Conservation (phyloP, 1,140 invertebrate species). For the Calephelis virginiensis region DNA sequence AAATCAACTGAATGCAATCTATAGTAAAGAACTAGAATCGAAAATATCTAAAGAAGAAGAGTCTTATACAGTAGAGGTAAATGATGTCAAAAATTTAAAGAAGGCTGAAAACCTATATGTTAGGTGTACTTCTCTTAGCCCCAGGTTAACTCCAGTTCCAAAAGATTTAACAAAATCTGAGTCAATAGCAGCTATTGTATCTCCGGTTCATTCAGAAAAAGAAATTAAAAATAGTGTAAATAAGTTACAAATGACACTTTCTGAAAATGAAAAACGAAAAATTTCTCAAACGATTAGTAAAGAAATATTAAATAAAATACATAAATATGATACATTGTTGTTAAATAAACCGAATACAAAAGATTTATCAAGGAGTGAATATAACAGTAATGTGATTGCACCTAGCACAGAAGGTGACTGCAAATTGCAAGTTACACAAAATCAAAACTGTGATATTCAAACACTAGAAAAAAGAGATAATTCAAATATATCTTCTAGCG, state of each 20-base stretch:
- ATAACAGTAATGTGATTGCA: background rate
- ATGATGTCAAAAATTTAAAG: slow-evolving; percentile 67
- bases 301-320: slow-evolving; percentile 84
- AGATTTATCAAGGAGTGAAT: background rate
- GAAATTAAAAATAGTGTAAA: slow-evolving; percentile 75
- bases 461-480: slow-evolving; percentile 46
- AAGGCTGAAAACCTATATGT: slow-evolving; percentile 81
- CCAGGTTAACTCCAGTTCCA: slow-evolving; percentile 40
- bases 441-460: slow-evolving; percentile 19
- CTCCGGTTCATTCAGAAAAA: slow-evolving; percentile 61
- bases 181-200: slow-evolving; percentile 78
- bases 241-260: slow-evolving; percentile 74
- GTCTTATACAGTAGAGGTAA: slow-evolving; percentile 79
- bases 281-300: slow-evolving; percentile 85
- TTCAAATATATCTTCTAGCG: slow-evolving; percentile 73
- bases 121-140: slow-evolving; percentile 82
- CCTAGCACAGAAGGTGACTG: slow-evolving; percentile 46
- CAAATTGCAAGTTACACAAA: slow-evolving; percentile 32
- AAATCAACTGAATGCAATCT: slow-evolving; percentile 90
- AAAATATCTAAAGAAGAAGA: slow-evolving; percentile 61
- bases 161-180: slow-evolving; percentile 74
- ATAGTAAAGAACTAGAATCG: slow-evolving; percentile 80
- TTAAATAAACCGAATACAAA: background rate
- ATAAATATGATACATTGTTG: slow-evolving; percentile 71
- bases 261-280: slow-evolving; percentile 85